Evolutionary conservation across 2,888 invertebrate species (phyloP).

Genomic region (Lamellibrachia satsuma): DNA sequence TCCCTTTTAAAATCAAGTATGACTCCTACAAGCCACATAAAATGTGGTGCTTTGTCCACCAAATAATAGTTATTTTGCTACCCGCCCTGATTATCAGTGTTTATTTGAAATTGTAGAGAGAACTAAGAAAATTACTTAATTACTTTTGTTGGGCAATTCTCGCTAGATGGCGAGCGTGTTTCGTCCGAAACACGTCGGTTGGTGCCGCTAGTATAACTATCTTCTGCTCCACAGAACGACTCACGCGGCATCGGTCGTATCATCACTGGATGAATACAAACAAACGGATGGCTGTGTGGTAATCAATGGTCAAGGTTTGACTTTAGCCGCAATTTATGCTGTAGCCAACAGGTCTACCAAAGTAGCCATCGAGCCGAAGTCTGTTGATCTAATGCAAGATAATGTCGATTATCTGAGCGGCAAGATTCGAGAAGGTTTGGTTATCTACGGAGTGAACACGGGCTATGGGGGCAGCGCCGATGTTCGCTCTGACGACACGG

Average conservation of each 20-base stretch:
- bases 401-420: slow-evolving; percentile 37
- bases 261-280: neutral
- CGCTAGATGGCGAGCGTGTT: too few species aligned
- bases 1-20: too few species aligned
- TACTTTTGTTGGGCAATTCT: too few species aligned
- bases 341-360: slow-evolving; percentile 1
- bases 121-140: too few species aligned
- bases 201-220: neutral
- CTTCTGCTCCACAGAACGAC: neutral
- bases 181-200: neutral
- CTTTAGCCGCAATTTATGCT: slow-evolving; percentile 23
- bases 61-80: too few species aligned
- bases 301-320: neutral
- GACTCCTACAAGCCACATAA: too few species aligned
- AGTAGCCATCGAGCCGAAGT: slow-evolving; percentile 1
- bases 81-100: too few species aligned
- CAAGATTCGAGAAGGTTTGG: slow-evolving; percentile 31
- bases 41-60: too few species aligned
- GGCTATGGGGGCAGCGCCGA: slow-evolving; percentile 48
- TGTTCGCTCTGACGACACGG: slow-evolving; percentile 38
- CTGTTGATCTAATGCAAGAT: slow-evolving; percentile 25
- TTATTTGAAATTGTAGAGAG: too few species aligned
- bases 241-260: neutral
- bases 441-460: slow-evolving; percentile 46
- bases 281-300: neutral